These are phyloP conservation scores for Xenopus borealis DNA, from an alignment of 2,113 vertebrate species.

Conservation along the genomic window DNA sequence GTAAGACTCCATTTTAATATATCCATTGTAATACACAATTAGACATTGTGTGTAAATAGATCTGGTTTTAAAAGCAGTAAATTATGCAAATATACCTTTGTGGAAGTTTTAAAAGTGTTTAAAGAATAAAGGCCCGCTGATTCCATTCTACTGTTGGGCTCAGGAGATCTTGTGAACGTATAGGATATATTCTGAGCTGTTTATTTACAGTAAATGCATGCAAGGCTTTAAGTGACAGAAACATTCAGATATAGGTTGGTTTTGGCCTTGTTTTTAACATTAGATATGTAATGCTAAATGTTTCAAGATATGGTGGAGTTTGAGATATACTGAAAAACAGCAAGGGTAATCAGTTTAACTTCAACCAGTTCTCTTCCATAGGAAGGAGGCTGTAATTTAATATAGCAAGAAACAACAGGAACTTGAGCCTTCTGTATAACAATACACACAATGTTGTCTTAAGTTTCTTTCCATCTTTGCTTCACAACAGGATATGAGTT, in stretches of 20 bases:
- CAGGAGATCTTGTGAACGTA: constrained; percentile 30
- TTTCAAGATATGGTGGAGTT: too few relatives aligned
- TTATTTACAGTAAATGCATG: constrained; percentile 10
- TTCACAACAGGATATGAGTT: too few relatives aligned
- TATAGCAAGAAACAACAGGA: too few relatives aligned
- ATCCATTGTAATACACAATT: constrained; percentile 51
- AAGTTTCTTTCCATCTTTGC: too few relatives aligned
- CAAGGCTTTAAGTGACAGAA: not conserved
- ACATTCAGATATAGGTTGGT: not conserved
- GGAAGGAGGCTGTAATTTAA: too few relatives aligned
- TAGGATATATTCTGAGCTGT: constrained; percentile 50
- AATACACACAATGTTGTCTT: too few relatives aligned
- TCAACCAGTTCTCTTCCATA: too few relatives aligned
- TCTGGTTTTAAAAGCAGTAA: constrained; percentile 48
- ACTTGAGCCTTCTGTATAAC: too few relatives aligned
- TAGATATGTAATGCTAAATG: not conserved
- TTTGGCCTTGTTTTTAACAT: not conserved
- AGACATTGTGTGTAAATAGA: constrained; percentile 48
- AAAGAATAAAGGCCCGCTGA: constrained; percentile 55
- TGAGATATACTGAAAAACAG: too few relatives aligned
- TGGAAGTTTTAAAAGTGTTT: constrained; percentile 41
- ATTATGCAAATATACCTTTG: constrained; percentile 54
- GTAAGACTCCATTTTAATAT: constrained; percentile 46
- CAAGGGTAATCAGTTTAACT: too few relatives aligned
- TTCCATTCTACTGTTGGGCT: constrained; percentile 51